Base-by-base conservation (phyloP, 1,140 invertebrate genomes). In the Lycorma delicatula region DNA sequence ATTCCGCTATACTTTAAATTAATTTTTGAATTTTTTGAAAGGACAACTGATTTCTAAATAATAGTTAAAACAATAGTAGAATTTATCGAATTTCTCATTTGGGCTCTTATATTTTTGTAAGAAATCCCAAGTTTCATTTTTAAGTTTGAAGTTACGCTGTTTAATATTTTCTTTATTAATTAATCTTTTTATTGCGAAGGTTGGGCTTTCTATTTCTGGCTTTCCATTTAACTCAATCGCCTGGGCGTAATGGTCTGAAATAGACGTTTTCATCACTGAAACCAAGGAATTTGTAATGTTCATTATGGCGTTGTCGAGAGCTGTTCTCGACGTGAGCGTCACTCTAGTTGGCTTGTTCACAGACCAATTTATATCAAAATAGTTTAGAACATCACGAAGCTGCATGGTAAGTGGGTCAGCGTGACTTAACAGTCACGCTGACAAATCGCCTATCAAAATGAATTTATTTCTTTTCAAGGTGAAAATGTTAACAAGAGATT, bases 331-430 rank as follows among this genome's bases (percentile, higher is more conserved):
- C 4, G 7, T 6, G 47, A 7, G 5, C 6, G 47, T 49, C 4
- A 49, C 47, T 16, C 47, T 20, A 6, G 47, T 49, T 22, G 47
- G 47, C 16, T 20, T 25, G 47, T 49, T 49, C 47, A 49, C 47
- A 20, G 47, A 49, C 47, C 47, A 49, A 6, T 9, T 11, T 13
- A 49, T 20, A 9, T 11, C 16, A 25, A 22, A 25, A 6, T 20
- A 22, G 22, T 25, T 49, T 12, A 49, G 47, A 6, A 49, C 7
- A 26, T 49, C 47, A 6, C 27, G 7, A 49, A 49, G 27, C 47
- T 9, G 47, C 18, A 12, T 25, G 7, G 22, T 25, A 12, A 49
- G 7, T 11, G 23, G 47, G 47, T 25, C 18, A 25, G 11, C 27
- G 5, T 12, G 12, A 18, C 27, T 18, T 20, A 49, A 25, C 12